Conservation (phyloP, 2,888 invertebrate species). For the Parochlus steinenii region DNA sequence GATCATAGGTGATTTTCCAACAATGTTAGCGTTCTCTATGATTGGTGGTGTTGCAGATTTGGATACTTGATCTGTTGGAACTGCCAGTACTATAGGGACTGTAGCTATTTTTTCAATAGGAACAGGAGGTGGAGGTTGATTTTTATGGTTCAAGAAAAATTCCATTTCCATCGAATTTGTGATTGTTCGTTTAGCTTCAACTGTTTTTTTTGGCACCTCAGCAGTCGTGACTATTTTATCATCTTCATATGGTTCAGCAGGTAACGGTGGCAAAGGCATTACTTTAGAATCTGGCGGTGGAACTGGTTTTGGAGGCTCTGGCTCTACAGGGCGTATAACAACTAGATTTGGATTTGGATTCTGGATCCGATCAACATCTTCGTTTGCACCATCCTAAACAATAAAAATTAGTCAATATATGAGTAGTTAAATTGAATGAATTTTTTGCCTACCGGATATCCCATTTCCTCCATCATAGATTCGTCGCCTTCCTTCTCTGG, state of each 20-base stretch:
- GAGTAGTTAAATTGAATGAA: no score
- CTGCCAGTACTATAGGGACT: not conserved
- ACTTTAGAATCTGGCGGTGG: slow-evolving; percentile 2
- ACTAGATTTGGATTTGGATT: no score
- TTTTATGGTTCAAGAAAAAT: slow-evolving; percentile 1
- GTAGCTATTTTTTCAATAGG: not conserved
- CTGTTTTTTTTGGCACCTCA: not conserved
- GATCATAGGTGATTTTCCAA: no score
- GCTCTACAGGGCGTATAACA: not conserved
- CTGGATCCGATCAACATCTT: no score
- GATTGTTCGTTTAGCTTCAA: not conserved
- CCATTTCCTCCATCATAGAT: not conserved
- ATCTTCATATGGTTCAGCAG: not conserved
- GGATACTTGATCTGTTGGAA: not conserved
- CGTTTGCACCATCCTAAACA: no score
- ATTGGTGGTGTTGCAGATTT: not conserved
- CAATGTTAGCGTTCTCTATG: no score
- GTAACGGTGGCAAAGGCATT: not conserved
- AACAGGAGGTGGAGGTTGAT: slow-evolving; percentile 6
- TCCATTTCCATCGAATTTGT: not conserved
- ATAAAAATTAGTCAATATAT: no score
- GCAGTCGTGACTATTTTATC: slow-evolving; percentile 2
- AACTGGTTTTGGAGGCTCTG: slow-evolving; percentile 5
- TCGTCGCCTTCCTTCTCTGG: slow-evolving; percentile 1
- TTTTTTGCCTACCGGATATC: no score